Evolutionary conservation across 2,888 invertebrate genomes (phyloP), one percentile per base, ranked within the genome.

Genomic region (Pantelozetes paolii): DNA sequence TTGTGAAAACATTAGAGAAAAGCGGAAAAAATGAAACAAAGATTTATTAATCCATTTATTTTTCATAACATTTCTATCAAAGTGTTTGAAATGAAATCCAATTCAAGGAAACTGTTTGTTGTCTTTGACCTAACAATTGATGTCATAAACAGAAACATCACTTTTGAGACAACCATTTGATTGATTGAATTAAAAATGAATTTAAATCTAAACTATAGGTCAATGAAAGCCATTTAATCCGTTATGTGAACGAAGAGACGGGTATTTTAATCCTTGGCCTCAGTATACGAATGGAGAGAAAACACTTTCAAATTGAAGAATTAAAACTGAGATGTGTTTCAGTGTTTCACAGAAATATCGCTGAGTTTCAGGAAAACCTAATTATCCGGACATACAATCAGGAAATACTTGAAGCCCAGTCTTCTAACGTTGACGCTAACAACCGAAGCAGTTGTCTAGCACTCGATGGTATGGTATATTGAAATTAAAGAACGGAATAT

Each of bases 231-330:
- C 62, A 75, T 36, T 45, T 75, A 23, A 64, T 75, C n/a, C 71
- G 75, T n/a, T 75, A 74, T 32, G 40, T 36, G 5, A 42, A 62
- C 26, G 30, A 45, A 54, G 67, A 62, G 45, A 36, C 71, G 15
- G 42, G 54, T 32, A 18, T 30, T 13, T n/a, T 57, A 48, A 59
- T 73, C 36, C 71, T 75, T 18, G 75, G 75, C 13, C 57, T 75
- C 6, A 32, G 74, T 62, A 59, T 75, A 48, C 57, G 36, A 30
- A 75, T 75, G 75, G 67, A 75, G 23, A 75, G 74, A 45, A 62
- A 67, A 20, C 75, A 74, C 32, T 73, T 75, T n/a, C 75, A 75
- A 48, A 75, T 75, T 40, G 71, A 75, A 8, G 75, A 75, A 70
- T 36, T 75, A 18, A 71, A 64, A 18, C 70, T 75, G 15, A 71